phyloP scores from a whole-genome alignment of 2,797 vertebrate genomes.

The Heterohyrax brucei region DNA sequence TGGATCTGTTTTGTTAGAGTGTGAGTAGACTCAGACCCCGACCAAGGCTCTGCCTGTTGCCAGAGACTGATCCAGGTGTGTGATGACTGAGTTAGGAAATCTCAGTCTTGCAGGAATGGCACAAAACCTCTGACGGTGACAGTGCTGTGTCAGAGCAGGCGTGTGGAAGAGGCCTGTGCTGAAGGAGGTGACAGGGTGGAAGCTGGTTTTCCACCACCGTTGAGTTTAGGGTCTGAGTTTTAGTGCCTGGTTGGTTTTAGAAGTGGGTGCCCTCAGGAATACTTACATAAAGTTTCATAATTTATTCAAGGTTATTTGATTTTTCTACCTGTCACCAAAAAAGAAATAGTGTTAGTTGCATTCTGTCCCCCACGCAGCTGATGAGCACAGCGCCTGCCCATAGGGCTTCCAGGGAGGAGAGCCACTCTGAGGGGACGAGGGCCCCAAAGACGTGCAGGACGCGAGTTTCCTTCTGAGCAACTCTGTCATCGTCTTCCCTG shows the following conservation, averaged over 20 bases:
- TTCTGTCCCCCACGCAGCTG: not conserved
- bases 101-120: not conserved
- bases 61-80: not conserved
- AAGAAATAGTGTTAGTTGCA: not conserved
- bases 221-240: constrained; percentile 16
- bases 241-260: not conserved
- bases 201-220: not conserved
- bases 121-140: not conserved
- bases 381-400: not conserved
- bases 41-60: not conserved
- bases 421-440: not conserved
- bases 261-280: not conserved
- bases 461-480: not conserved
- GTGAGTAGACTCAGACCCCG: not conserved
- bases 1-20: not conserved
- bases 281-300: not conserved
- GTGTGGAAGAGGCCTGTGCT: not conserved
- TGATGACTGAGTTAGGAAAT: not conserved
- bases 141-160: not conserved
- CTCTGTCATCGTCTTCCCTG: not conserved
- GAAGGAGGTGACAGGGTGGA: not conserved
- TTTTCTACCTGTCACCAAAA: not conserved
- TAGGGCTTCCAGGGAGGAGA: not conserved
- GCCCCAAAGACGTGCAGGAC: not conserved
- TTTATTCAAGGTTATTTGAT: not conserved